A percentile compares a stretch with the other conserved stretches of the same genome.
phyloP scores from a whole-genome alignment of 2,113 vertebrate genomes.

The Salvelinus alpinus region DNA sequence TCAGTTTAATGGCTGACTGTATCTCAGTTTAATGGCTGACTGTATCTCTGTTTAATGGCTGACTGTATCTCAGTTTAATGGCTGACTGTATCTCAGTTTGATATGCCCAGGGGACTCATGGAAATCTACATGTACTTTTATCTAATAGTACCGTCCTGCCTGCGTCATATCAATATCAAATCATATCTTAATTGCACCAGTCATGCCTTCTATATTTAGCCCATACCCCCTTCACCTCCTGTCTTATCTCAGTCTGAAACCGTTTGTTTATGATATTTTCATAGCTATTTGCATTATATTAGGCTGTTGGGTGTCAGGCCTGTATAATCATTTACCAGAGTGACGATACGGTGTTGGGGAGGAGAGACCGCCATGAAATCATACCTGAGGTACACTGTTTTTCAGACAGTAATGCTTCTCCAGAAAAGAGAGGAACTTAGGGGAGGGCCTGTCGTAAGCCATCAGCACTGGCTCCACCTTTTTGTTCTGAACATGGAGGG shows the following conservation, averaged over 20 bases:
- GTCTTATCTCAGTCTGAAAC: neutral
- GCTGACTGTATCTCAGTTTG: neutral
- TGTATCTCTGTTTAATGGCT: neutral
- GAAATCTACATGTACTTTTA: neutral
- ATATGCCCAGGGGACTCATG: neutral
- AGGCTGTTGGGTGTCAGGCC: neutral
- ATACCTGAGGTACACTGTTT: constrained; percentile 86
- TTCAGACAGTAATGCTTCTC: constrained; percentile 83
- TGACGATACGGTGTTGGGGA: neutral
- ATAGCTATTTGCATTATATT: neutral
- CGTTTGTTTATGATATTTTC: neutral
- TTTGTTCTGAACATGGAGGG: constrained; percentile 73
- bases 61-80: too few relatives aligned
- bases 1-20: too few relatives aligned
- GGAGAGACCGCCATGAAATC: neutral
- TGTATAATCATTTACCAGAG: neutral
- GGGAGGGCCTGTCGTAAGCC: constrained; percentile 87
- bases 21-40: too few relatives aligned
- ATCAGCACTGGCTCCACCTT: constrained; percentile 79
- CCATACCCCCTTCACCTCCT: neutral
- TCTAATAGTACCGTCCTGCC: neutral
- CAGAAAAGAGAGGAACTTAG: constrained; percentile 85
- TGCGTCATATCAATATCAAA: neutral
- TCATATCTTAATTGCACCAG: neutral
- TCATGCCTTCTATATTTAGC: neutral